Base-by-base conservation (phyloP, 1,140 invertebrate genomes). In the Lordiphosa clarofinis region DNA sequence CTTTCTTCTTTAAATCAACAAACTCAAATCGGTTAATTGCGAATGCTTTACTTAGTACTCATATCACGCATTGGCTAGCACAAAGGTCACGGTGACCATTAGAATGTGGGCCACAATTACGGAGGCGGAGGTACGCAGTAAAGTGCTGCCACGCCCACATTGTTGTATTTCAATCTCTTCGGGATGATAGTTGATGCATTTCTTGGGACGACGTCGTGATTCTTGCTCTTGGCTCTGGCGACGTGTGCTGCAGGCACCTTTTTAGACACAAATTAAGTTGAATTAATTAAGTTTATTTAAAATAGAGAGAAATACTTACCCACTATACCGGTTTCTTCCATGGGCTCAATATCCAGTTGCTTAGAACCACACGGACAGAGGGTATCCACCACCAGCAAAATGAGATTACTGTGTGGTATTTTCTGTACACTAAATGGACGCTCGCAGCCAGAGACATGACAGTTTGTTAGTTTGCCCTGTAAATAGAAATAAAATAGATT, bases 391-490 rank as follows among this genome's bases (percentile, higher is more conserved):
- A 97, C 96, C 19, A 97, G 90, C 50, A 97, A 90, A 48, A 98
- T 96, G 42, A 98, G 89, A 91, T 98, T 98, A 71, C 96, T 97
- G 82, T 96, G 94, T 36, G 94, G 95, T 70, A 97, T 96, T 90
- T 96, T 96, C 82, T 97, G 96, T 8, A 97, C 96, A 89, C 96
- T 97, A 90, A 97, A 98, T 9, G 95, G 95, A 67, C 96, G 94
- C 89, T 96, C 96, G 87, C 96, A 97, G 66, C 95, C 95, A 12
- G 95, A 95, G 21, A 93, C 92, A 81, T 97, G 95, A 86, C 96
- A 97, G 87, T 97, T 97, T 1, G 95, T 97, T 1, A 97, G 90
- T 88, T 96, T 96, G n/a, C 95, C 96, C 89, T 97, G 95, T 12
- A 91, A 86, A 28, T 19, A 19, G 2, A 19, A 2, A 2, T 19